Percentiles rank a stretch among this genome's conserved stretches.
phyloP scores from a whole-genome alignment of 2,797 vertebrate species.

The Phataginus tetradactyla region DNA sequence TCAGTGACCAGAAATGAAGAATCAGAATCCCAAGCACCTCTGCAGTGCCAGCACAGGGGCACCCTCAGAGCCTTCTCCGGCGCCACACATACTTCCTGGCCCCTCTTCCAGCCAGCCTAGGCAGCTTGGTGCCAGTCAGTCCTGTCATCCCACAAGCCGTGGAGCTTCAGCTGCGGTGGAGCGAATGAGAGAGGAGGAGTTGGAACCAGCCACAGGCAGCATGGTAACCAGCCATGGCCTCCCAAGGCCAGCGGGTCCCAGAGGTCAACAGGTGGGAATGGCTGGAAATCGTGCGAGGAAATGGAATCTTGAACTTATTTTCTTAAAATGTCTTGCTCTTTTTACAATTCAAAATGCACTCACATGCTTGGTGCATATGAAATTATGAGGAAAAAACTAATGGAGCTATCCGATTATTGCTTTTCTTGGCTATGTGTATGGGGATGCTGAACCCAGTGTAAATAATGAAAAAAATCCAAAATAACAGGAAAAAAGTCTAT shows the following conservation, averaged over 20 bases:
- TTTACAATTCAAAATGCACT: constrained; percentile 39
- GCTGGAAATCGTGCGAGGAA: not conserved
- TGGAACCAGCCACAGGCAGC: not conserved
- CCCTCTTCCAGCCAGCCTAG: too few species aligned
- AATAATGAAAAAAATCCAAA: constrained; percentile 73
- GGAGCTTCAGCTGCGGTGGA: not conserved
- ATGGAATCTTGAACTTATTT: constrained; percentile 18
- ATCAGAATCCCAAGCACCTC: not conserved
- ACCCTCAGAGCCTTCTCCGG: not conserved
- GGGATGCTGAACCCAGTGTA: constrained; percentile 47
- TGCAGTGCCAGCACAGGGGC: not conserved
- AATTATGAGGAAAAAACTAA: not conserved
- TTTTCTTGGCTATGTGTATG: constrained; percentile 75
- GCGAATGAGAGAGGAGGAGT: not conserved
- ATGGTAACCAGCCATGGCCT: fast-evolving
- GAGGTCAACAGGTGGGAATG: not conserved
- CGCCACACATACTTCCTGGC: not conserved
- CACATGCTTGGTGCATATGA: not conserved
- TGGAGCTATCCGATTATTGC: constrained; percentile 71
- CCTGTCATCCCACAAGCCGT: not conserved
- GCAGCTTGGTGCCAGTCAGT: not conserved
- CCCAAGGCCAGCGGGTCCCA: not conserved
- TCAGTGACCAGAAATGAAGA: not conserved
- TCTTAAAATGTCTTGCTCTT: not conserved
- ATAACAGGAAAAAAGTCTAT: constrained; percentile 74